These are phyloP conservation scores for Chloroceryle aenea DNA, from an alignment of 2,113 vertebrate species.

Conservation along the genomic window DNA sequence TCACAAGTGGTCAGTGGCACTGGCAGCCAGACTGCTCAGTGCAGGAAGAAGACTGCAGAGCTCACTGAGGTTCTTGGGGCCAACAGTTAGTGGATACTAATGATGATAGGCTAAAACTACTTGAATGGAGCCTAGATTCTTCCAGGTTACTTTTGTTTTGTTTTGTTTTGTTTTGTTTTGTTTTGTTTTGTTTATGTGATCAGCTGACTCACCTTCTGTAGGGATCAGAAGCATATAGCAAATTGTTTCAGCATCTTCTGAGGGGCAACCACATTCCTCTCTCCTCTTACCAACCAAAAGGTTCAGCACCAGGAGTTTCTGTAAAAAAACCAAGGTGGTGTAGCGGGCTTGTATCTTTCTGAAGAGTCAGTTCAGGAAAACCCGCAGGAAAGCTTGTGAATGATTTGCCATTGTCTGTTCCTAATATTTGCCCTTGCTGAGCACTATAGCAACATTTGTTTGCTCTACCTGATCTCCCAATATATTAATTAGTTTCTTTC, in stretches of 20 bases:
- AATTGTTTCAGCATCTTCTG: background rate
- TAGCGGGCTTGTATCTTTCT: background rate
- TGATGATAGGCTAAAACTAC: background rate
- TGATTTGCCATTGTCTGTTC: background rate
- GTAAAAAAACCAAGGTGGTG: background rate
- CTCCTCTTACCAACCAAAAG: background rate
- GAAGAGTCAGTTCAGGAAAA: background rate
- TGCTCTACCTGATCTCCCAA: background rate
- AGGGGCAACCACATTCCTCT: fast-evolving
- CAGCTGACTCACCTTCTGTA: background rate
- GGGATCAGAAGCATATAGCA: background rate
- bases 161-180: background rate
- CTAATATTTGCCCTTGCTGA: background rate
- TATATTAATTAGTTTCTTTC: background rate
- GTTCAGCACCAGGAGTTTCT: background rate
- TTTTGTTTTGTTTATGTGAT: background rate
- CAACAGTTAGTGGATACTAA: background rate
- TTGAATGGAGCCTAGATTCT: background rate
- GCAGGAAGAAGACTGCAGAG: background rate
- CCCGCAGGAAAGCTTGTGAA: background rate
- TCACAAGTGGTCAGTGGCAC: background rate
- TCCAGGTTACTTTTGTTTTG: background rate
- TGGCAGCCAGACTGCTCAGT: background rate
- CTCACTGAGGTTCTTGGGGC: fast-evolving
- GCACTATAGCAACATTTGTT: background rate